Evolutionary conservation across 2,888 invertebrate species (phyloP), one percentile per base, ranked within the genome.

Genomic region (Pocota personata): DNA sequence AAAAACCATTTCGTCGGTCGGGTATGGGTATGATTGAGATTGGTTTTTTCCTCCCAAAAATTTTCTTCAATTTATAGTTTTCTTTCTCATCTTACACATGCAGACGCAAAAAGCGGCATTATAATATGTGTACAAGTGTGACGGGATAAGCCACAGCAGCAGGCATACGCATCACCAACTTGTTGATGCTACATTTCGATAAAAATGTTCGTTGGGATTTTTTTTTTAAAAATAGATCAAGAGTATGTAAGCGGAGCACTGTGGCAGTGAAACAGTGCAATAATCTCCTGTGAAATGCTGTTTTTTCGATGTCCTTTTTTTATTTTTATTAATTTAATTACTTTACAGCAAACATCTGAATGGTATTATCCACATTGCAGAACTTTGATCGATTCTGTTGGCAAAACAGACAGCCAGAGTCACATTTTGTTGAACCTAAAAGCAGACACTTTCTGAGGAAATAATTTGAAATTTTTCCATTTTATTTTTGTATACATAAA

Each of bases 161-260:
- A 37, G 60, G 19, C 35, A 62, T 62, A 66, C 35, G 71, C 72
- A 80, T 60, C 86, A 82, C 82, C 86, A 86, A 86, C 86, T 86
- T 86, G 86, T 86, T 86, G 86, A 86, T 86, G 86, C 86, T 82
- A 82, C 43, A 72, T 48, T 77, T 82, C 67, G 66, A 86, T 77
- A 76, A 35, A 32, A 55, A 1, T 30, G 5, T 43, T 62, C 60
- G 46, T 83, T 77, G 27, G 52, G 30, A 67, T 82, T 32, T 35
- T 19, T 35, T 19, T 55, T 60, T 71, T 79, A 71, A 71, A 75
- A 84, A 75, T 75, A 84, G 79, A 71, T 60, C 75, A 79, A 79
- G 71, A 71, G 57, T 64, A 55, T 75, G 60, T 52, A 60, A 67
- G 46, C 62, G 40, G 58, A 78, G 55, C 60, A 73, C 43, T 73